phyloP scores from a whole-genome alignment of 2,888 invertebrate genomes.

The Cryptocephalus primarius region DNA sequence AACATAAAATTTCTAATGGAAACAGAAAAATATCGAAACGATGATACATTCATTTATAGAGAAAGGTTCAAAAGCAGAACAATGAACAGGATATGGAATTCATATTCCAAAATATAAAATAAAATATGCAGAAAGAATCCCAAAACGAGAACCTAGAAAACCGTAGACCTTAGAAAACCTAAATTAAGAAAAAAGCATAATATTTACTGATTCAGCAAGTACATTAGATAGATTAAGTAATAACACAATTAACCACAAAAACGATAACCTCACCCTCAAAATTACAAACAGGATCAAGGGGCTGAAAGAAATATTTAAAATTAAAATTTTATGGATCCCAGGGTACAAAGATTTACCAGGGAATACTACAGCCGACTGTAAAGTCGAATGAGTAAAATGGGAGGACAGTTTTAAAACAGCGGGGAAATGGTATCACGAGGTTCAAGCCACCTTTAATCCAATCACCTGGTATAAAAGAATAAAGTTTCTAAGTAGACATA shows the following conservation, averaged over 20 bases:
- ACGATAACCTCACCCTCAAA: no score
- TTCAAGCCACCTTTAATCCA: neutral
- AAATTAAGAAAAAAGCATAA: neutral
- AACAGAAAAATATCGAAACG: no score
- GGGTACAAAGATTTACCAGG: neutral
- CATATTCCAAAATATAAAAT: no score
- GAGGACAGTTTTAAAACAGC: neutral
- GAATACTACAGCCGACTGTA: neutral
- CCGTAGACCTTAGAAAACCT: no score
- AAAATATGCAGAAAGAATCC: no score
- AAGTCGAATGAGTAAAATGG: neutral
- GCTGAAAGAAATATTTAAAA: no score
- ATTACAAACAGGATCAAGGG: neutral
- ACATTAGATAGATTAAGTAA: neutral
- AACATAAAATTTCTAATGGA: no score
- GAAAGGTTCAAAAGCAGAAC: no score
- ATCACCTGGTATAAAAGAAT: neutral
- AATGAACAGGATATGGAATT: no score
- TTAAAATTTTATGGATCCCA: no score
- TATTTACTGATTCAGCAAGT: neutral
- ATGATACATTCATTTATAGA: no score
- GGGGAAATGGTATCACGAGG: neutral
- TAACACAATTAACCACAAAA: neutral
- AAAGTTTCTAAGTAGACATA: slow-evolving; percentile 1
- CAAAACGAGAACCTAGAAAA: no score